Conservation (phyloP, 2,113 vertebrate species). For the Brevimyrus niger region DNA sequence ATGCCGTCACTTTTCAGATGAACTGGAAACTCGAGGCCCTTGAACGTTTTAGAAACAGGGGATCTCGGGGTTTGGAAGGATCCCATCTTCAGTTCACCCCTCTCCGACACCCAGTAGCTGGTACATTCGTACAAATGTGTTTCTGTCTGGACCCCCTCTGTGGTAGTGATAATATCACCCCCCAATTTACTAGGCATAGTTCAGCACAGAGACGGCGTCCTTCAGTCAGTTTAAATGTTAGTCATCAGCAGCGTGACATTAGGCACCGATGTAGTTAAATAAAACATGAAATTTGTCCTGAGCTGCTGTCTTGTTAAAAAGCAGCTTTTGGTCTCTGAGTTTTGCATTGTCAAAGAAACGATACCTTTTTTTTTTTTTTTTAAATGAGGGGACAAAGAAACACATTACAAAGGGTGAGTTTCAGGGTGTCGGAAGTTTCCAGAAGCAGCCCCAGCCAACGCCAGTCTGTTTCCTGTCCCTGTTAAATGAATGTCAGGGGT, state of each 20-base stretch:
- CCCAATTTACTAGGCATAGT: background rate
- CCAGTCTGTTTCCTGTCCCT: constrained; percentile 1
- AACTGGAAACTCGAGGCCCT: background rate
- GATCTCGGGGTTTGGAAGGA: background rate
- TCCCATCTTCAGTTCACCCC: background rate
- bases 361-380: background rate
- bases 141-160: background rate
- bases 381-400: background rate
- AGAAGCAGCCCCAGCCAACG: background rate
- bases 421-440: background rate
- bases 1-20: background rate
- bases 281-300: background rate
- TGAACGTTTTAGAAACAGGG: background rate
- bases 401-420: background rate
- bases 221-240: background rate
- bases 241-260: background rate
- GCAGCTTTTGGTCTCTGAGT: background rate
- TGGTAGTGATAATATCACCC: background rate
- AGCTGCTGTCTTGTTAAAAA: background rate
- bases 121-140: constrained; percentile 53
- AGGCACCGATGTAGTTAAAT: background rate
- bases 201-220: background rate
- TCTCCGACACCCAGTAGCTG: constrained; percentile 32
- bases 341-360: background rate
- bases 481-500: constrained; percentile 1